Conservation (phyloP, 2,888 invertebrate species). For the Cacoxenus indagator region DNA sequence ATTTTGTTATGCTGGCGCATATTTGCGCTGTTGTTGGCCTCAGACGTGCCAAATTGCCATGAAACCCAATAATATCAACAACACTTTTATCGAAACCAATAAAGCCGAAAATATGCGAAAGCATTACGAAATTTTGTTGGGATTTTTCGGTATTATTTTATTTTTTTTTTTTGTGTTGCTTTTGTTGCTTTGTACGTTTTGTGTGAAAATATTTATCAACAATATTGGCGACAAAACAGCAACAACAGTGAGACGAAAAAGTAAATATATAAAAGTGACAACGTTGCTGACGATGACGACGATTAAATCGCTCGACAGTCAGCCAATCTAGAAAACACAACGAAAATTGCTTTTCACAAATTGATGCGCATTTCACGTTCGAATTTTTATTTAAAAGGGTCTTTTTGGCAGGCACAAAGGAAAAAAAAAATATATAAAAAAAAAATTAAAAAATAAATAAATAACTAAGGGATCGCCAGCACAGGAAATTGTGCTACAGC, state of each 20-base stretch:
- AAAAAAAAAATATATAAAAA: too few relatives aligned
- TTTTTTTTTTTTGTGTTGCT: neutral
- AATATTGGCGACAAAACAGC: conserved; percentile 23
- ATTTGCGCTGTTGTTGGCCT: neutral
- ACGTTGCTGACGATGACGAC: neutral
- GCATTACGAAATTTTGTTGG: too few relatives aligned
- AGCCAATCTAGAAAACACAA: conserved; percentile 7
- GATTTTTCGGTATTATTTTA: too few relatives aligned
- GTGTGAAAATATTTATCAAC: conserved; percentile 21
- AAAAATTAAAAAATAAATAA: too few relatives aligned
- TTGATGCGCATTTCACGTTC: conserved; percentile 11
- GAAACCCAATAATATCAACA: conserved; percentile 6
- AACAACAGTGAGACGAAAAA: neutral
- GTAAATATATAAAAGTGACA: neutral
- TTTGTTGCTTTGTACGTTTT: too few relatives aligned
- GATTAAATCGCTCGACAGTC: neutral
- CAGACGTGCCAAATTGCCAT: conserved; percentile 15
- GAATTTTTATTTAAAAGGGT: neutral
- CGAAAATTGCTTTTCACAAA: conserved; percentile 20
- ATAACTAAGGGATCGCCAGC: too few relatives aligned
- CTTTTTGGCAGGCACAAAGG: neutral
- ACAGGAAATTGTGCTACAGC: too few relatives aligned
- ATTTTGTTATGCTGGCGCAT: neutral
- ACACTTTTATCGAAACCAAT: conserved; percentile 21
- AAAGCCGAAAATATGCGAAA: conserved; percentile 14